Percentiles rank a stretch among this genome's conserved stretches.
These are phyloP conservation scores for Psittacula derbiana DNA, from an alignment of 2,797 vertebrate genomes.

Conservation along the genomic window DNA sequence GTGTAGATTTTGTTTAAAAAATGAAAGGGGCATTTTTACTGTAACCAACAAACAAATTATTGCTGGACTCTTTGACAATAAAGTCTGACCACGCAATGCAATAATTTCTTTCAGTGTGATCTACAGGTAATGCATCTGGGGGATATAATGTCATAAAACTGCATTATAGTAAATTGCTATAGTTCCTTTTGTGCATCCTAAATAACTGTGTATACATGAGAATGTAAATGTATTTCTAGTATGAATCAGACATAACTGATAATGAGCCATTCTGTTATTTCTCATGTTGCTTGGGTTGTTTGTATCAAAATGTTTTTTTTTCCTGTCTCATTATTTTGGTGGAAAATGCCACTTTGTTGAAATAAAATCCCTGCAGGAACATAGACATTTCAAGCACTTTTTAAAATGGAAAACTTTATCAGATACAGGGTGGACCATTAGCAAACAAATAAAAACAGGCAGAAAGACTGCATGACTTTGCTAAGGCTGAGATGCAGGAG, in stretches of 20 bases:
- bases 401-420: neutral
- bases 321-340: neutral
- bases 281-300: neutral
- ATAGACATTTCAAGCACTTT: neutral
- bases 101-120: neutral
- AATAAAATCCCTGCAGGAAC: neutral
- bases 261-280: neutral
- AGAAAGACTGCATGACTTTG: neutral
- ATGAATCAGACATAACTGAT: neutral
- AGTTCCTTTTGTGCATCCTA: neutral
- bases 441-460: neutral
- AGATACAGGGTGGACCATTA: neutral
- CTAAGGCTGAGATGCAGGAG: neutral
- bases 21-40: neutral
- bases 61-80: neutral
- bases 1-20: neutral
- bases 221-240: neutral
- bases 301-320: neutral
- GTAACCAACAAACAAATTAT: neutral
- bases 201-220: neutral
- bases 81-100: neutral
- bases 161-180: neutral
- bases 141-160: neutral
- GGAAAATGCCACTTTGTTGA: neutral
- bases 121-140: neutral